Percentiles rank a stretch among this genome's conserved stretches.
Evolutionary conservation across 2,113 vertebrate species (phyloP).

Genomic region (Pipa parva): DNA sequence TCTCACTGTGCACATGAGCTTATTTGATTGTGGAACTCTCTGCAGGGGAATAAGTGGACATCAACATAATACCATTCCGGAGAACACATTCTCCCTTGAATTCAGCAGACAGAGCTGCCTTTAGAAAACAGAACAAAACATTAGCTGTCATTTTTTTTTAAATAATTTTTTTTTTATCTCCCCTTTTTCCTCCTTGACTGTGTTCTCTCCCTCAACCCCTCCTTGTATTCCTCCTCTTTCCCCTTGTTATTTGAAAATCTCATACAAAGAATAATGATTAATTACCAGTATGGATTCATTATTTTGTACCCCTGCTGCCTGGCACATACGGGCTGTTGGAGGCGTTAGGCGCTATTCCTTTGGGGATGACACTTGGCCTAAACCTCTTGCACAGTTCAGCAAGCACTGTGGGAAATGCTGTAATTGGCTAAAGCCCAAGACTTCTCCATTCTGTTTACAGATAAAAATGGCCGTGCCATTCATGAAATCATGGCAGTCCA

Average conservation of each 20-base stretch:
- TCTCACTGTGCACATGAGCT: constrained; percentile 35
- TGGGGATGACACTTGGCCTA: constrained; percentile 20
- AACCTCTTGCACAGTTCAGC: constrained; percentile 18
- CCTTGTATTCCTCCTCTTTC: background rate
- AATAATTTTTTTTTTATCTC: background rate
- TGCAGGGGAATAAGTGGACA: constrained; percentile 34
- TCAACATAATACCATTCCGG: constrained; percentile 14
- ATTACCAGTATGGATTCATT: constrained; percentile 39
- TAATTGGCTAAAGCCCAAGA: constrained; percentile 29
- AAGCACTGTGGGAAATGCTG: constrained; percentile 24
- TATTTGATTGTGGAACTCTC: constrained; percentile 31
- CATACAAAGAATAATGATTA: constrained; percentile 37
- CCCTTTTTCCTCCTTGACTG: background rate
- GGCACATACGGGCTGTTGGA: constrained; percentile 14
- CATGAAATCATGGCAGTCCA: constrained; percentile 19
- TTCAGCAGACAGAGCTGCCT: background rate
- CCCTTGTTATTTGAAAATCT: constrained; percentile 23
- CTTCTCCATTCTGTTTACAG: constrained; percentile 12
- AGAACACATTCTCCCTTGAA: constrained; percentile 19
- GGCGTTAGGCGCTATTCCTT: constrained; percentile 19
- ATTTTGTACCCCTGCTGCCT: constrained; percentile 39
- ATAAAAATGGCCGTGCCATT: constrained; percentile 31
- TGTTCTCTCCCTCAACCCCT: background rate
- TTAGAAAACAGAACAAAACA: constrained; percentile 18
- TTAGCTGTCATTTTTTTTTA: constrained; percentile 10